Conservation (phyloP, 1,140 invertebrate genomes). For the Cydia fagiglandana region DNA sequence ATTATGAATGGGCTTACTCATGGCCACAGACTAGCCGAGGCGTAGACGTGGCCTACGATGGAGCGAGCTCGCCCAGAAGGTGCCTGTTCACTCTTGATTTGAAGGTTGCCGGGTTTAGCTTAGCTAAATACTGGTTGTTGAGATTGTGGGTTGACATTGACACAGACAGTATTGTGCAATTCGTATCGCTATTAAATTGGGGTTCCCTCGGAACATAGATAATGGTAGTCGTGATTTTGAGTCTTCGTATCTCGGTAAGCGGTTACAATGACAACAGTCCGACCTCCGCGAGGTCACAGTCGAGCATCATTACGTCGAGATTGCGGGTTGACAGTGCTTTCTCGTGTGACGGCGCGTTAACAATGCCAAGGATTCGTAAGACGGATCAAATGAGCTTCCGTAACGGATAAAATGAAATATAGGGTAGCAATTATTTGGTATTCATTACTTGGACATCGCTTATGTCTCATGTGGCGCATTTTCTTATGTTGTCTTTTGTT, state of each 20-base stretch:
- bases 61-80: too few relatives aligned
- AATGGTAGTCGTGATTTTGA: not conserved
- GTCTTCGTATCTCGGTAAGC: not conserved
- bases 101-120: too few relatives aligned
- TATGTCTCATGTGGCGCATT: not conserved
- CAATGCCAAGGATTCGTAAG: conserved; percentile 35
- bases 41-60: too few relatives aligned
- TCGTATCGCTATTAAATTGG: too few relatives aligned
- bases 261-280: not conserved
- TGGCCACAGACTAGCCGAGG: too few relatives aligned
- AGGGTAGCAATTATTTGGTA: conserved; percentile 14
- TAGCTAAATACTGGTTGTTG: too few relatives aligned
- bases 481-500: too few relatives aligned
- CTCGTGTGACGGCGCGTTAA: conserved; percentile 40
- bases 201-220: too few relatives aligned
- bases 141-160: too few relatives aligned
- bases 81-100: too few relatives aligned
- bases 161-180: too few relatives aligned
- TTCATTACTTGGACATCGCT: conserved; percentile 1
- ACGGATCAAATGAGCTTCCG: not conserved
- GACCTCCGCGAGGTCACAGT: conserved; percentile 33
- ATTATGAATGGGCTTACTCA: too few relatives aligned
- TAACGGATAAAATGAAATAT: not conserved
- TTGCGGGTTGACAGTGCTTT: conserved; percentile 38
- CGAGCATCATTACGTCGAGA: conserved; percentile 40